Base-by-base conservation (phyloP, 2,797 vertebrate species). In the Decapterus maruadsi region DNA sequence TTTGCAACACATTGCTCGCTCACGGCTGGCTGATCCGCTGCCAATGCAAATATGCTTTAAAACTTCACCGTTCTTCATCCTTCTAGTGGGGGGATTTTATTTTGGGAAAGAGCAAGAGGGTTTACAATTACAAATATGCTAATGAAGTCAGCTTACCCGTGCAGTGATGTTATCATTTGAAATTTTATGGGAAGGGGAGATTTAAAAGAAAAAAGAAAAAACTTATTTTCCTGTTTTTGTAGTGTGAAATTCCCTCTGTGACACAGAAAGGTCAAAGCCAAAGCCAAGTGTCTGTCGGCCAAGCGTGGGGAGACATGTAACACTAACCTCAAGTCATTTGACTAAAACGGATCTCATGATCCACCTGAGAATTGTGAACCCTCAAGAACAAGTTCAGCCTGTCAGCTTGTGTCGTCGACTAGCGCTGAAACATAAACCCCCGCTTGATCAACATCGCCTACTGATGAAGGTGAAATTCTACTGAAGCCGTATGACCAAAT, bases 311-410 rank as follows among this genome's bases (percentile, higher is more conserved):
- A 90, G 89, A 80, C 46, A 36, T 88, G 91, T 89, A 93, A 93
- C 91, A 87, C 80, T 89, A 93, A 92, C 87, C 92, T 81, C 53
- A 83, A 89, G 88, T 82, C 83, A 66, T 90, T 88, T 78, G 81
- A 81, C 89, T 89, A 76, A 88, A 89, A 71, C 82, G 40, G 86
- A 88, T 90, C 88, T 70, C 57, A 20, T 68, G 55, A 77, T 81
- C 82, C 89, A 88, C 90, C 78, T 74, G 85, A 84, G 90, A 78
- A 83, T 84, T 84, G 86, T 73, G 78, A 87, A 90, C 85, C 80
- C 82, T 80, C 60, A 53, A 83, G 85, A 90, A 90, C 88, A 89
- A 92, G 92, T 92, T 90, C 87, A 89, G 86, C 74, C 86, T 92
- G 91, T 93, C 91, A 85, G 80, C 72, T 73, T 51, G 82, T 84